These are phyloP conservation scores for Melanocharis versteri DNA, from an alignment of 2,113 vertebrate genomes.

Conservation along the genomic window DNA sequence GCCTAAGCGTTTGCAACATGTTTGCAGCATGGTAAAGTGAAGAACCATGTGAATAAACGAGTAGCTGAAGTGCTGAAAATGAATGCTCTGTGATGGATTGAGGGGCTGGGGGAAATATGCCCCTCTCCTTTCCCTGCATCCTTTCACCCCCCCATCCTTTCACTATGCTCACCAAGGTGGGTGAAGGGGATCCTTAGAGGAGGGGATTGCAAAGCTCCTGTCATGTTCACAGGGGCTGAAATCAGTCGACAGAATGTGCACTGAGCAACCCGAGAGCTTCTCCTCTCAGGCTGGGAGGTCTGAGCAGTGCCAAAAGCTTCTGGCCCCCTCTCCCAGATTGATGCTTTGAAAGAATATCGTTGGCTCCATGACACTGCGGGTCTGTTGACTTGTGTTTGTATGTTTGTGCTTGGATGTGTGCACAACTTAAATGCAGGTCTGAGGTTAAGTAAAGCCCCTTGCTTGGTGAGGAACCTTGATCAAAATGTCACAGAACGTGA, in stretches of 20 bases:
- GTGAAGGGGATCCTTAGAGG: background rate
- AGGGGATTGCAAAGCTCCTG: background rate
- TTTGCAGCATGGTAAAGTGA: background rate
- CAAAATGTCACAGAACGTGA: constrained; percentile 24
- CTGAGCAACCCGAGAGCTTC: background rate
- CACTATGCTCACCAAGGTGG: background rate
- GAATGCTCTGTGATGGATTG: background rate
- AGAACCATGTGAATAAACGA: background rate
- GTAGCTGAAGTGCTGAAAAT: background rate
- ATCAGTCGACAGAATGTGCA: background rate
- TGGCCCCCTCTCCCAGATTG: constrained; percentile 4
- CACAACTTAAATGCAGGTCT: constrained; percentile 23
- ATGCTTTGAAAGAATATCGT: background rate
- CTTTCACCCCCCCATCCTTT: background rate
- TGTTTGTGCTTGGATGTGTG: constrained; percentile 34
- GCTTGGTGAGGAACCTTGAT: constrained; percentile 21
- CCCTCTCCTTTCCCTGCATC: background rate
- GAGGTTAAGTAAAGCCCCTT: constrained; percentile 46
- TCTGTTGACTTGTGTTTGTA: constrained; percentile 25
- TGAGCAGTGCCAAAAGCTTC: constrained; percentile 18
- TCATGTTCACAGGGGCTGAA: background rate
- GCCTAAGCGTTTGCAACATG: background rate
- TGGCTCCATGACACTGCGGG: constrained; percentile 26
- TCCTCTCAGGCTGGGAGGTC: constrained; percentile 55
- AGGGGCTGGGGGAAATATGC: background rate